Base-by-base conservation (phyloP, 2,888 invertebrate genomes). In the Lysandra bellargus region DNA sequence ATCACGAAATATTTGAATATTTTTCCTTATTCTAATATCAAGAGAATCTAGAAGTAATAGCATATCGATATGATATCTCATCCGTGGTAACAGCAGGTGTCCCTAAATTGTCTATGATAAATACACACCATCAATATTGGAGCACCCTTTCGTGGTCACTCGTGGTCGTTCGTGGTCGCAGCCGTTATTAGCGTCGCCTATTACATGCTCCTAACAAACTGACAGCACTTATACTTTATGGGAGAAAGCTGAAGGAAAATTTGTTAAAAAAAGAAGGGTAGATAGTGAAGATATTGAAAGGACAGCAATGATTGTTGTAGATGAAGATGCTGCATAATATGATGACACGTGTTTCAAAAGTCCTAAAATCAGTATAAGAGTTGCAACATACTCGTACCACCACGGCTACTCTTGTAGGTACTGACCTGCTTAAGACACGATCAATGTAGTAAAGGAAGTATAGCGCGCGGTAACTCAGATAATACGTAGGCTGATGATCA, bases 101-200 rank as follows among this genome's bases (percentile, higher is more conserved):
- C 89, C 93, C 88, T 85, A 88, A 91, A 90, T 89, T 87, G 89
- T 89, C 87, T 89, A 88, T 92, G 94, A 94, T 93, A 90, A 91
- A 94, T 93, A 89, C 85, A 86, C 86, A 83, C 91, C 91, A 93
- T 93, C 91, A 92, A 92, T 92, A 91, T 86, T 80, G 83, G 83
- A 84, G 84, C 83, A 91, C 90, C 90, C 89, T 88, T 86, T 75
- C 75, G 75, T 57, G 76, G 53, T 57, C 76, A 6, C 57, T 57
- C 33, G 76, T 53, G 53, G 53, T 75, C 12, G 17, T 17, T 61
- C 61, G 61, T 61, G 61, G 61, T 6, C 23, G 5, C 76, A 3
- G 57, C 33, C 57, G 57, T 76, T 53, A 76, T 53, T 57, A 76
- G 30, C 76, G 76, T 30, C 76, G 76, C 76, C 76, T 33, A 76